phyloP scores from a whole-genome alignment of 2,888 invertebrate genomes.

The Amblyjoppa fuscipennis region DNA sequence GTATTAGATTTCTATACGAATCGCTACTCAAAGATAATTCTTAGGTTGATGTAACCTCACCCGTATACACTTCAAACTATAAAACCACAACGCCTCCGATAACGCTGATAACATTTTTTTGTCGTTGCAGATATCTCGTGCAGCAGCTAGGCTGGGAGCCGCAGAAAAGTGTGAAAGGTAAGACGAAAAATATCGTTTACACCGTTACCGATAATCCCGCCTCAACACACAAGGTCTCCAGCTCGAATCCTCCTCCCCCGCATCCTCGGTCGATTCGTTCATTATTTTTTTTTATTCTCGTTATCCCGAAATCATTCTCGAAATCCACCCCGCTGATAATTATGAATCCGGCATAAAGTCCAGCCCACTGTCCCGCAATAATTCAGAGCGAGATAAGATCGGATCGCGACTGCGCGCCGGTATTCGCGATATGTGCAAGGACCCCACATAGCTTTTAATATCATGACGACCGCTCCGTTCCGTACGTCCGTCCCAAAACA shows the following conservation, averaged over 20 bases:
- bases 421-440: constrained; percentile 61
- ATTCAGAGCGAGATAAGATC: constrained; percentile 71
- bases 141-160: constrained; percentile 87
- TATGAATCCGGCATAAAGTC: constrained; percentile 66
- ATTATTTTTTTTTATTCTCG: constrained; percentile 36
- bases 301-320: constrained; percentile 64
- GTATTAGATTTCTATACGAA: no score
- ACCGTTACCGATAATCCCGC: constrained; percentile 15
- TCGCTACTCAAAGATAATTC: no score
- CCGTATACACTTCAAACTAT: no score
- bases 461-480: constrained; percentile 42
- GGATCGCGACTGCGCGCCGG: constrained; percentile 47
- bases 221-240: constrained; percentile 33
- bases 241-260: constrained; percentile 42
- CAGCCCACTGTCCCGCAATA: constrained; percentile 65
- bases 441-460: constrained; percentile 61
- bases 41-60: no score
- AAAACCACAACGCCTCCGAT: neutral
- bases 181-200: constrained; percentile 56
- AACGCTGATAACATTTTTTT: neutral
- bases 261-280: constrained; percentile 42
- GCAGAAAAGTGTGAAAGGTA: constrained; percentile 88
- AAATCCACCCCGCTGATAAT: constrained; percentile 71
- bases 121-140: constrained; percentile 86
- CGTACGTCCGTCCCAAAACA: constrained; percentile 45